A percentile compares a stretch with the other conserved stretches of the same genome.
Conservation (phyloP, 2,113 vertebrate genomes). For the Edolisoma coerulescens region DNA sequence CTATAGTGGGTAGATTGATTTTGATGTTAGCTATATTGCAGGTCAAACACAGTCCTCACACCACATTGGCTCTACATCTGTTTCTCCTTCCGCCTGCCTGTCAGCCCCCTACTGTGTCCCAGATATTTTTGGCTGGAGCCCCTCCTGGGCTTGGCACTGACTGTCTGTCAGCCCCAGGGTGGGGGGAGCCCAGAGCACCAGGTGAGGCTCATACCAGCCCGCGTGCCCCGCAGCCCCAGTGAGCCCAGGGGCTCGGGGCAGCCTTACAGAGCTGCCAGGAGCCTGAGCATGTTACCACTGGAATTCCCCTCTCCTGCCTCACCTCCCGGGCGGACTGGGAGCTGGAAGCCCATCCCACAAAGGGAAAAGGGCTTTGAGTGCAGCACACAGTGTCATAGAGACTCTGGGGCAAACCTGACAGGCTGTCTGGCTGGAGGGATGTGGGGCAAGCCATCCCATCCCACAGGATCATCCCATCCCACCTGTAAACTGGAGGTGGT, state of each 20-base stretch:
- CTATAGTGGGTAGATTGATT: constrained; percentile 40
- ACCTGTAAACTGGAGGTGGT: not conserved
- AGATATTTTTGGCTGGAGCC: constrained; percentile 16
- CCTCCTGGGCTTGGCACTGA: not conserved
- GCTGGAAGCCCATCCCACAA: not conserved
- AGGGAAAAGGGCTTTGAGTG: not conserved
- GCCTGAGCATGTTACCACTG: rapidly evolving
- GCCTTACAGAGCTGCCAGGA: not conserved
- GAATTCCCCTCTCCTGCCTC: not conserved
- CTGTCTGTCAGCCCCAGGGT: not conserved
- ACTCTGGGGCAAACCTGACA: rapidly evolving
- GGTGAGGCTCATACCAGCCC: not conserved
- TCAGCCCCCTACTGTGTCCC: not conserved
- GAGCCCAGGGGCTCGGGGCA: not conserved
- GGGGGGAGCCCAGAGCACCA: not conserved
- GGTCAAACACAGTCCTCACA: constrained; percentile 42
- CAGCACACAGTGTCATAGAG: not conserved
- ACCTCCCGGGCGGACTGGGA: rapidly evolving
- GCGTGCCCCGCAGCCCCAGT: rapidly evolving
- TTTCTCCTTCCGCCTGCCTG: constrained; percentile 29
- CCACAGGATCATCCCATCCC: too few species aligned
- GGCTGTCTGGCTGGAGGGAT: not conserved
- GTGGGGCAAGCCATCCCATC: not conserved
- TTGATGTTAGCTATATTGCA: constrained; percentile 58
- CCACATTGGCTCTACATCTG: constrained; percentile 38